These are phyloP conservation scores for Diaprepes abbreviatus DNA, from an alignment of 2,888 invertebrate species.

Conservation along the genomic window DNA sequence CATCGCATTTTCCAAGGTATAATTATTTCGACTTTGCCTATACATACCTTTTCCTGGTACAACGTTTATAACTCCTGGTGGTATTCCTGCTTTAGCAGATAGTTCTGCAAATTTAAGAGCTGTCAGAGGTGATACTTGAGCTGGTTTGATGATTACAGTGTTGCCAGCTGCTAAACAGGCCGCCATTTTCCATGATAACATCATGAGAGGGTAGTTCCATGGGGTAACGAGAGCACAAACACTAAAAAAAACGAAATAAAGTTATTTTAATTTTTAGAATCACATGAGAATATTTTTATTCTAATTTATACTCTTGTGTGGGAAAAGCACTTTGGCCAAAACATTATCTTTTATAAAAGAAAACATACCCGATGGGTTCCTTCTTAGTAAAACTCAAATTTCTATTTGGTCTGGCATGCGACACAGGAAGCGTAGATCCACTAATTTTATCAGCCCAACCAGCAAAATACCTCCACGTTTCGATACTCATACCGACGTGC, in stretches of 20 bases:
- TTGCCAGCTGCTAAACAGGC: constrained; percentile 97
- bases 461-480: constrained; percentile 96
- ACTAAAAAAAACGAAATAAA: constrained; percentile 67
- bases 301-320: no score
- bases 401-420: constrained; percentile 90
- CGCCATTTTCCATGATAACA: constrained; percentile 99
- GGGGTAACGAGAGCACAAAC: constrained; percentile 95
- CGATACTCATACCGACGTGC: constrained; percentile 97
- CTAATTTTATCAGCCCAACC: constrained; percentile 98
- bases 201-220: constrained; percentile 99
- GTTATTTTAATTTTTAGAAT: no score
- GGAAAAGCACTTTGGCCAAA: no score
- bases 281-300: no score
- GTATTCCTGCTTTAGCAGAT: constrained; percentile 90
- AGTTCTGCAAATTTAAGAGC: constrained; percentile 96
- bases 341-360: no score
- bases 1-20: no score
- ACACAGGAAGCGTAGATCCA: constrained; percentile 92
- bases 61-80: constrained; percentile 95
- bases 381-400: constrained; percentile 90
- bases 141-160: constrained; percentile 96
- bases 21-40: neutral
- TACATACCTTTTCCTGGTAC: constrained; percentile 82
- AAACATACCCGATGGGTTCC: constrained; percentile 86
- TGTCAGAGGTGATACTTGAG: constrained; percentile 91